A percentile compares a stretch with the other conserved stretches of the same genome.
Conservation (phyloP, 2,797 vertebrate species). For the Hypotaenidia philippensis region DNA sequence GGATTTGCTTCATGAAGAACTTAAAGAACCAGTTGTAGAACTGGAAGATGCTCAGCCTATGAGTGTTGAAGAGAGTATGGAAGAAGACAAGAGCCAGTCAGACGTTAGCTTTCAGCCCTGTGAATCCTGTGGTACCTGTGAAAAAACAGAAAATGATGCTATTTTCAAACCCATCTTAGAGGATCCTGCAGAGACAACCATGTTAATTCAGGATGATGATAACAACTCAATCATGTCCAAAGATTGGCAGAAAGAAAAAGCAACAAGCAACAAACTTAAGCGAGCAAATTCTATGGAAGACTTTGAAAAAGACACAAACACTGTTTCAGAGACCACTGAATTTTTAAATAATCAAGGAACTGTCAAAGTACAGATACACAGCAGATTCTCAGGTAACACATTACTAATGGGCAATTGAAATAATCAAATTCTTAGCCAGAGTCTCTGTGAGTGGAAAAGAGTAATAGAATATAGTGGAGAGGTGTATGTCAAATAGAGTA, state of each 20-base stretch:
- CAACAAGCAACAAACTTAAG: conserved; percentile 88
- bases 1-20: conserved; percentile 98
- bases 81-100: conserved; percentile 90
- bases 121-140: conserved; percentile 92
- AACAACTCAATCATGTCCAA: conserved; percentile 83
- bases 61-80: conserved; percentile 82
- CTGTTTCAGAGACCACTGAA: conserved; percentile 80
- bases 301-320: conserved; percentile 91
- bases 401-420: neutral
- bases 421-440: neutral
- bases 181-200: conserved; percentile 90
- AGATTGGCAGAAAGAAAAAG: conserved; percentile 94
- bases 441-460: neutral
- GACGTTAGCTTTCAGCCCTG: conserved; percentile 94
- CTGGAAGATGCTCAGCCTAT: conserved; percentile 83
- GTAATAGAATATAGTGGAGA: neutral
- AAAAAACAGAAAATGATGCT: conserved; percentile 88
- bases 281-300: conserved; percentile 84
- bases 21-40: conserved; percentile 91
- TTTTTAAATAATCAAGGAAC: conserved; percentile 92
- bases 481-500: neutral
- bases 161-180: conserved; percentile 75
- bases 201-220: conserved; percentile 93
- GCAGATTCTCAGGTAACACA: conserved; percentile 87
- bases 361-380: conserved; percentile 91